A percentile compares a stretch with the other conserved stretches of the same genome.
Evolutionary conservation across 2,797 vertebrate species (phyloP).

Genomic region (Pelobates cultripes): DNA sequence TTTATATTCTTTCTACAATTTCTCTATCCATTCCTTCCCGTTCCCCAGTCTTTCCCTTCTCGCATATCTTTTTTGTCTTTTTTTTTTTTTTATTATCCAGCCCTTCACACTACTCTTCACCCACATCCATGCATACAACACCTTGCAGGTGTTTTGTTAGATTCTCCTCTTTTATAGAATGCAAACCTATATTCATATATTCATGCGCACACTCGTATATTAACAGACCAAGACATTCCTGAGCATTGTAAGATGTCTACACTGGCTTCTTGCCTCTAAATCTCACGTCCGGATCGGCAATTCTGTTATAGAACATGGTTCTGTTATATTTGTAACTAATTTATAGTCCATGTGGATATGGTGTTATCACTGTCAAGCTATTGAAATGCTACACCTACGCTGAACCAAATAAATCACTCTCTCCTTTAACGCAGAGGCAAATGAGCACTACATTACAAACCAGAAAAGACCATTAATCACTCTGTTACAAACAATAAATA

Average conservation of each 20-base stretch:
- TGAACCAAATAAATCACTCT: conserved; percentile 36
- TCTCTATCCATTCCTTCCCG: too few relatives aligned
- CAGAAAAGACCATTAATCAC: conserved; percentile 48
- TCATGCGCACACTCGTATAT: conserved; percentile 15
- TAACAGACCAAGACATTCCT: neutral
- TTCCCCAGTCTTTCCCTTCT: too few relatives aligned
- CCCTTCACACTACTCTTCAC: neutral
- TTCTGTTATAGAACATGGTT: conserved; percentile 15
- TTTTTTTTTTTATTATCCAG: neutral
- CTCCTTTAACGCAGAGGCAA: conserved; percentile 51
- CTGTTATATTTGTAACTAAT: conserved; percentile 18
- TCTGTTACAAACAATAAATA: conserved; percentile 46
- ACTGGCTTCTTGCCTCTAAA: conserved; percentile 4
- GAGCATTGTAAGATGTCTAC: neutral
- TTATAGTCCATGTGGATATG: conserved; percentile 36
- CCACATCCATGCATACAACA: neutral
- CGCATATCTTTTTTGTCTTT: too few relatives aligned
- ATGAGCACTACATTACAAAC: conserved; percentile 46
- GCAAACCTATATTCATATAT: conserved; percentile 20
- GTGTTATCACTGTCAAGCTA: conserved; percentile 49
- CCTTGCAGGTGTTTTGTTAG: too few relatives aligned
- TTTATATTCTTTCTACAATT: too few relatives aligned
- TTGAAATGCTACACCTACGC: conserved; percentile 48
- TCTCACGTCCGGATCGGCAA: conserved; percentile 47
- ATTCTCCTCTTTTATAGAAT: neutral